Percentiles rank a stretch among this genome's conserved stretches.
Conservation (phyloP, 1,140 invertebrate species). For the Rhopalosiphum maidis region DNA sequence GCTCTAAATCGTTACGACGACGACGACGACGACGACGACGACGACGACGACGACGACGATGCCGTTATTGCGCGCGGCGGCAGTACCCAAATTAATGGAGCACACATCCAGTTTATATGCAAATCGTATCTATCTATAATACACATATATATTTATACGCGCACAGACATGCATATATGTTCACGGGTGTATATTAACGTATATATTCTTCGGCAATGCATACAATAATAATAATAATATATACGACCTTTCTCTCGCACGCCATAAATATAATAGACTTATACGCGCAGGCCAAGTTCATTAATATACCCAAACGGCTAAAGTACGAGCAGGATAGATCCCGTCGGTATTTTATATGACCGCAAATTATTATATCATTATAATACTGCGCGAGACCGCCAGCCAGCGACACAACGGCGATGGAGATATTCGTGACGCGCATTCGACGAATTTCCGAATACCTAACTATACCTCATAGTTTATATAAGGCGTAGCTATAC, state of each 20-base stretch:
- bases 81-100: slow-evolving; percentile 33
- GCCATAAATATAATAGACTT: not conserved
- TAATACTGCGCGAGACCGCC: not conserved
- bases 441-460: not conserved
- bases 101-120: slow-evolving; percentile 53
- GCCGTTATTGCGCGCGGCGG: not conserved
- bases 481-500: not conserved
- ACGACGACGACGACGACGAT: not conserved
- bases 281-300: not conserved
- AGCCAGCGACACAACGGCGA: no score
- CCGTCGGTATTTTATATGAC: not conserved
- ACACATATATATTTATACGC: not conserved
- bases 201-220: not conserved
- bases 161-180: no score
- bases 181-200: not conserved
- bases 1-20: not conserved
- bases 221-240: not conserved
- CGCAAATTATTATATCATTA: not conserved
- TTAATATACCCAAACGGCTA: not conserved
- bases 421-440: not conserved
- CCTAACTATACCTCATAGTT: not conserved
- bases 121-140: slow-evolving; percentile 17
- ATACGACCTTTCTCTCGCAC: not conserved
- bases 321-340: not conserved
- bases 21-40: not conserved